phyloP scores from a whole-genome alignment of 1,140 invertebrate genomes.

The Apolygus lucorum region DNA sequence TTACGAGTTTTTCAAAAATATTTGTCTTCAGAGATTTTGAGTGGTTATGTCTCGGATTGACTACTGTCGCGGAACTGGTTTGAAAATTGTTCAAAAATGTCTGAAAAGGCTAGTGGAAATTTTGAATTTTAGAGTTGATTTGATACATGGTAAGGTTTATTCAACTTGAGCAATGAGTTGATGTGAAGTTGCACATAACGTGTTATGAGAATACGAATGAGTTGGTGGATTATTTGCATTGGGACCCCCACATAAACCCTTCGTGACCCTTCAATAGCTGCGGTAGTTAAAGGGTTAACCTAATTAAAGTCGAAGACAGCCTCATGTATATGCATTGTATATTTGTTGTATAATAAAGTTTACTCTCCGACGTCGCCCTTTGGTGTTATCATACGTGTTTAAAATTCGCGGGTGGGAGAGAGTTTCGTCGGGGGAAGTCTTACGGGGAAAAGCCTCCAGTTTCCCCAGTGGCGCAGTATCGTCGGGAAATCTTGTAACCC shows the following conservation, averaged over 20 bases:
- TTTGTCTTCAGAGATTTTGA: no score
- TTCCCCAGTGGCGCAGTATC: not conserved
- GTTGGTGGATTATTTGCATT: no score
- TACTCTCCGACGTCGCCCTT: not conserved
- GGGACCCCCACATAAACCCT: no score
- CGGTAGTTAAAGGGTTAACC: not conserved
- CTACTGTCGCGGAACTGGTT: no score
- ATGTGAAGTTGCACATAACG: not conserved
- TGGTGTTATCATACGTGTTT: not conserved
- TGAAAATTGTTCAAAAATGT: no score
- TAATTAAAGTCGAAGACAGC: not conserved
- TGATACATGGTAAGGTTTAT: not conserved
- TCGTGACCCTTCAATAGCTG: not conserved
- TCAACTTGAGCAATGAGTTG: not conserved
- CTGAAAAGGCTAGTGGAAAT: not conserved
- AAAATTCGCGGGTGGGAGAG: not conserved
- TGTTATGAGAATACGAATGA: not conserved
- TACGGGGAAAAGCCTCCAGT: not conserved
- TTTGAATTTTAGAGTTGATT: not conserved
- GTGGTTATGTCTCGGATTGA: no score
- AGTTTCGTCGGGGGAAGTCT: not conserved
- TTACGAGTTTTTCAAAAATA: no score
- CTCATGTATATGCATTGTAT: slow-evolving; percentile 8
- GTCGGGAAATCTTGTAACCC: slow-evolving; percentile 8
- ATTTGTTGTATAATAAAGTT: slow-evolving; percentile 14